These are phyloP conservation scores for Enteromius fasciolatus DNA, from an alignment of 2,797 vertebrate genomes.

Conservation along the genomic window DNA sequence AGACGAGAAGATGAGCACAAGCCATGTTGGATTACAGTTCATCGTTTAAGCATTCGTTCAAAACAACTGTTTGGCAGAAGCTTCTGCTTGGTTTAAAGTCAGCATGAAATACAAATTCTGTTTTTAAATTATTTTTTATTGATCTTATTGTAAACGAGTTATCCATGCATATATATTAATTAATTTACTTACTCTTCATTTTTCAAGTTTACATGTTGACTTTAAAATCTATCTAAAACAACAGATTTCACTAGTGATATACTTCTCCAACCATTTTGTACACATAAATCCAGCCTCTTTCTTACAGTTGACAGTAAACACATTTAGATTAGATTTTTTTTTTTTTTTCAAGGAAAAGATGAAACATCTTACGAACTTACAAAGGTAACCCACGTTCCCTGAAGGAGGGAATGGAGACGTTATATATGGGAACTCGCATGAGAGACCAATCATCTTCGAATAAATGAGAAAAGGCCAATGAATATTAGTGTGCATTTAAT, in stretches of 20 bases:
- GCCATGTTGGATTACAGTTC: conserved; percentile 13
- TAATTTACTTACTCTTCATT: not conserved
- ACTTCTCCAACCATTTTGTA: not conserved
- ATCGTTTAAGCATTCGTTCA: not conserved
- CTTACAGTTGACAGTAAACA: not conserved
- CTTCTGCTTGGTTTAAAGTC: conserved; percentile 4
- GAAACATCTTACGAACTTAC: not conserved
- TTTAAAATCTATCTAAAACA: not conserved
- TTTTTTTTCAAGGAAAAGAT: not conserved
- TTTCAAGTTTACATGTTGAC: not conserved
- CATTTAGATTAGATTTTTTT: not conserved
- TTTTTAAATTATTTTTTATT: not conserved
- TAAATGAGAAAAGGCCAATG: too few species aligned
- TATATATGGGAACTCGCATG: too few species aligned
- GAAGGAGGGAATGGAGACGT: too few species aligned
- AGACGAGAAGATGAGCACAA: conserved; percentile 4
- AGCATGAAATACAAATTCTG: not conserved
- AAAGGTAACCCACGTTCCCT: too few species aligned
- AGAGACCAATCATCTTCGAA: too few species aligned
- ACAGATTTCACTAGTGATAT: not conserved
- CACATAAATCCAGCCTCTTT: not conserved
- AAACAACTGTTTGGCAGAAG: not conserved
- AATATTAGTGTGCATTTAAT: too few species aligned
- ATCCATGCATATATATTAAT: not conserved
- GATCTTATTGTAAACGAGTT: not conserved